Evolutionary conservation across 2,797 vertebrate genomes (phyloP).

Genomic region (Delichon dasypus): DNA sequence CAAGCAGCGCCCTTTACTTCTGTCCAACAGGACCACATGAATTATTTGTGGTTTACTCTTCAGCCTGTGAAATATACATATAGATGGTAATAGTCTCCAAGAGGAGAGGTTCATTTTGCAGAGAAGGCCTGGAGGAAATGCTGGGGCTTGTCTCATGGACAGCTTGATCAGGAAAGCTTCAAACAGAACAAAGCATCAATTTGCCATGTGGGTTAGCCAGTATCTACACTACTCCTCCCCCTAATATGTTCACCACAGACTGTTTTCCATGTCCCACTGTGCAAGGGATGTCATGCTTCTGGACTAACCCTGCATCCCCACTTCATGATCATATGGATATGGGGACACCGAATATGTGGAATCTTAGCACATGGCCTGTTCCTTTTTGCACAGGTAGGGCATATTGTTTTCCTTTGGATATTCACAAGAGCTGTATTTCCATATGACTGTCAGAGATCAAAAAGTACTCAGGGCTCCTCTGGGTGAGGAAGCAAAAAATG

Average conservation of each 20-base stretch:
- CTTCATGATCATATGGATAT: neutral
- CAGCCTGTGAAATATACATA: neutral
- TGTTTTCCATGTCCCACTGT: neutral
- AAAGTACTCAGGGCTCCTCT: neutral
- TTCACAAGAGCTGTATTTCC: neutral
- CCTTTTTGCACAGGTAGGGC: neutral
- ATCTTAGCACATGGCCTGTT: neutral
- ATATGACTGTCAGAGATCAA: neutral
- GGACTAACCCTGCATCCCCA: neutral
- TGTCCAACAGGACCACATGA: neutral
- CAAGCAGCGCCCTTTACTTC: neutral
- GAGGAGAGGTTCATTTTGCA: neutral
- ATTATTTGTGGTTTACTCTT: neutral
- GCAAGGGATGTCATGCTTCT: neutral
- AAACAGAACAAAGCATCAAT: neutral
- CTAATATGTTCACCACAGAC: fast-evolving
- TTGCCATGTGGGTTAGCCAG: neutral
- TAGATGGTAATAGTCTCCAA: neutral
- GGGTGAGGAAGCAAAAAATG: neutral
- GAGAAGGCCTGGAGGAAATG: neutral
- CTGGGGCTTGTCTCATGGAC: neutral
- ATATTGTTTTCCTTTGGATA: neutral
- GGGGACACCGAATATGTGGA: fast-evolving
- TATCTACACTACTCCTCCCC: neutral
- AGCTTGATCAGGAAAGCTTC: neutral